Conservation (phyloP, 2,888 invertebrate species). For the Copidosoma aretas region DNA sequence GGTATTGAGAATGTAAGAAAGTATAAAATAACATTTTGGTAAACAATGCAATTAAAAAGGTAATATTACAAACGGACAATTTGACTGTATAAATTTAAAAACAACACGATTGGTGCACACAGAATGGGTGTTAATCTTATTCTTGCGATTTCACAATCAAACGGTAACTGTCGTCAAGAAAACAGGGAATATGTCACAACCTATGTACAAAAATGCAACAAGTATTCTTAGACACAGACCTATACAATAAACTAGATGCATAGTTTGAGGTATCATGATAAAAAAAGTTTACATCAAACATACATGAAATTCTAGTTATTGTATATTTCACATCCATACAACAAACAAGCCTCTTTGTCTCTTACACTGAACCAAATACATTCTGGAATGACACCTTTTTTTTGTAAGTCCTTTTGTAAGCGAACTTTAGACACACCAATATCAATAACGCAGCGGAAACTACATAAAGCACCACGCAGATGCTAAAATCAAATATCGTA, state of each 20-base stretch:
- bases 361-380: slow-evolving; percentile 71
- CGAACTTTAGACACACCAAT: slow-evolving; percentile 78
- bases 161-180: slow-evolving; percentile 6
- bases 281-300: neutral
- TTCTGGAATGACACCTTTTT: slow-evolving; percentile 78
- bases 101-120: too few species aligned
- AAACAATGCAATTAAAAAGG: neutral
- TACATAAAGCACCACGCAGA: slow-evolving; percentile 78
- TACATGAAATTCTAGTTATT: neutral
- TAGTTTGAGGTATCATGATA: neutral
- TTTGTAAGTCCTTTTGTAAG: slow-evolving; percentile 73
- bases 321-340: neutral
- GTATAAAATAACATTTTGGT: too few species aligned
- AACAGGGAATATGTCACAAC: slow-evolving; percentile 29
- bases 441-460: slow-evolving; percentile 78
- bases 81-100: neutral
- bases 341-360: neutral
- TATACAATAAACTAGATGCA: too few species aligned
- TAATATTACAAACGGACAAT: neutral
- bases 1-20: too few species aligned
- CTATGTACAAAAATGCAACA: slow-evolving; percentile 26
- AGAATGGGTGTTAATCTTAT: slow-evolving; percentile 1
- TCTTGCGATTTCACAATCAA: slow-evolving; percentile 19
- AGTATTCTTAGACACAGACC: slow-evolving; percentile 2
- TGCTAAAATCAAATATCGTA: slow-evolving; percentile 75